Base-by-base conservation (phyloP, 2,113 vertebrate genomes). In the Platysternon megacephalum region DNA sequence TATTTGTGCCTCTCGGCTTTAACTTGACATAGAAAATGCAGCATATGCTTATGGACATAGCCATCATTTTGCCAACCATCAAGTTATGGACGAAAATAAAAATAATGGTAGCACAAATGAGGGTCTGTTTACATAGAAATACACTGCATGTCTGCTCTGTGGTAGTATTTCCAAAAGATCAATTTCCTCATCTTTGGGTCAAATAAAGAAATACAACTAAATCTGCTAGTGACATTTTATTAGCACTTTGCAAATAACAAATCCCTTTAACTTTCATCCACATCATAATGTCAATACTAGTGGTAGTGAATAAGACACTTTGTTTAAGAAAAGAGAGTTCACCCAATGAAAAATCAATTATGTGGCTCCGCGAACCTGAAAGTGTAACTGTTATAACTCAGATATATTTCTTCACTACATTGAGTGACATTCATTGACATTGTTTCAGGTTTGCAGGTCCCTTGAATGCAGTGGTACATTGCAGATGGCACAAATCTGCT, bases 21-120 rank as follows among this genome's bases (percentile, higher is more conserved):
- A 35, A 91, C 81, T 90, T 93, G 49, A 91, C 24, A 93, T 32
- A 86, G 76, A 52, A 85, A 94, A 93, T 58, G 42, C 42, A 84
- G 88, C 12, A 85, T 78, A 35, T 88, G 72, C 42, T 91, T 94
- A 92, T n/a, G 13, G 90, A 80, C 21, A 32, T 93, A 92, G 11
- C 6, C 16, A 35, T 84, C n/a, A 11, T 22, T 22, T 44, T 94
- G 86, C 61, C 83, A 95, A 72, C 8, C 82, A 80, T 3, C 79
- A 17, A 1, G 10, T 2, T 46, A 22, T 16, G 8, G 5, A 61
- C 26, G 78, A 6, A 89, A 95, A 52, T 42, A 83, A 86, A 3
- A 89, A 89, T 94, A 79, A 16, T 74, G 2, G 8, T 16, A 35
- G 17, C 4, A 53, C 4, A 81, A 19, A 2, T 8, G 1, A 16